Percentiles rank a stretch among this genome's conserved stretches.
Conservation (phyloP, 2,797 vertebrate genomes). For the Brachyalestes nurse region DNA sequence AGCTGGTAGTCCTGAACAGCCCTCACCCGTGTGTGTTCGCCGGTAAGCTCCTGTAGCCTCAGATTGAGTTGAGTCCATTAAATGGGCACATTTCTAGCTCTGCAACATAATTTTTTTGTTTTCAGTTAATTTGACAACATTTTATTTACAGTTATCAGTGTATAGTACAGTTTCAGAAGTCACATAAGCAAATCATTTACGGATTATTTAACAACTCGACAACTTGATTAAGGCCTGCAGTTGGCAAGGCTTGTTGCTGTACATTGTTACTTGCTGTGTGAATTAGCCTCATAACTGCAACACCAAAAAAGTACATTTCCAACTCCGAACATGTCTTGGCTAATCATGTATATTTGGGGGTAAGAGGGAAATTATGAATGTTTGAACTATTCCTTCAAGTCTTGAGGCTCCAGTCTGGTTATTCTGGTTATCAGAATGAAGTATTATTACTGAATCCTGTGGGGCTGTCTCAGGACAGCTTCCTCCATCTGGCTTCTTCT, state of each 20-base stretch:
- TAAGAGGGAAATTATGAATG: not conserved
- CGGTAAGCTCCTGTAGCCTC: slow-evolving; percentile 77
- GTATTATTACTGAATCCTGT: slow-evolving; percentile 55
- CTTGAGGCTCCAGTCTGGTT: slow-evolving; percentile 37
- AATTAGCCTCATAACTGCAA: not conserved
- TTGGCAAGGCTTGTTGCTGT: not conserved
- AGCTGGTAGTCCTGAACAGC: slow-evolving; percentile 95
- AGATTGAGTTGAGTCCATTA: too few relatives aligned
- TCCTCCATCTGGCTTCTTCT: slow-evolving; percentile 69
- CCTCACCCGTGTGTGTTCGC: slow-evolving; percentile 95
- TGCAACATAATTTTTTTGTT: too few relatives aligned
- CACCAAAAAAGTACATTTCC: not conserved
- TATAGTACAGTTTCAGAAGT: not conserved
- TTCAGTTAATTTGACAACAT: too few relatives aligned
- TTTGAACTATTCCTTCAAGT: not conserved
- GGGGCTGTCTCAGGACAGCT: slow-evolving; percentile 54
- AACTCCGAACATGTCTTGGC: not conserved
- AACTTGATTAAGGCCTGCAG: not conserved
- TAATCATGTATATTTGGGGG: not conserved
- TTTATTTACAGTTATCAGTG: not conserved
- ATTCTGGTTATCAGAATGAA: slow-evolving; percentile 65
- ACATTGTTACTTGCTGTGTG: not conserved
- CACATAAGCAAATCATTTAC: not conserved
- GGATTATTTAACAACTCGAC: not conserved
- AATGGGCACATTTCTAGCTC: too few relatives aligned